These are phyloP conservation scores for Dissostichus mawsoni DNA, from an alignment of 2,113 vertebrate species.

Conservation along the genomic window DNA sequence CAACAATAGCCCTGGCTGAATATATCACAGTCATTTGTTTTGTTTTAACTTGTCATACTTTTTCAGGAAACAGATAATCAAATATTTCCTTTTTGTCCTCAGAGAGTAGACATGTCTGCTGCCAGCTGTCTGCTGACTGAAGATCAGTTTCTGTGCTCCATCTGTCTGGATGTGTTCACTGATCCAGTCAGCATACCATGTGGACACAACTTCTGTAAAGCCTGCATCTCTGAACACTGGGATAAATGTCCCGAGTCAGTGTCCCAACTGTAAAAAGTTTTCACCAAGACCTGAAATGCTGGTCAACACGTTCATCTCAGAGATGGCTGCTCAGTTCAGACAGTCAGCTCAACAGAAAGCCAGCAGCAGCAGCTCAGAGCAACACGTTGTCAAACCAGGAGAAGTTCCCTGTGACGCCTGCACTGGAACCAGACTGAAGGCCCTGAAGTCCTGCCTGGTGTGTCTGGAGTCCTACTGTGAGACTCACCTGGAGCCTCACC, in stretches of 20 bases:
- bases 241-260: not conserved
- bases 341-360: no score
- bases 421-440: not conserved
- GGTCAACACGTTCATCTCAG: not conserved
- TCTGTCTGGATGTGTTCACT: no score
- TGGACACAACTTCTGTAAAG: no score
- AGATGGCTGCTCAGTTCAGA: not conserved
- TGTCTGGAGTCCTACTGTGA: not conserved
- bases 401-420: not conserved
- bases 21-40: no score
- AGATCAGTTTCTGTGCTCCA: no score
- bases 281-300: not conserved
- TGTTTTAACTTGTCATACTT: no score
- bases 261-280: not conserved
- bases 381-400: not conserved
- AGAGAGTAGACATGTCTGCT: constrained; percentile 8
- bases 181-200: no score
- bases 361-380: no score
- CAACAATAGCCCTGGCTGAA: no score
- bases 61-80: not conserved
- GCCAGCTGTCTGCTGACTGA: not conserved
- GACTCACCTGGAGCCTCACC: no score
- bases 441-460: not conserved
- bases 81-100: not conserved
- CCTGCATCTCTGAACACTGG: not conserved